Base-by-base conservation (phyloP, 1,140 invertebrate genomes). In the Zaprionus vittiger region DNA sequence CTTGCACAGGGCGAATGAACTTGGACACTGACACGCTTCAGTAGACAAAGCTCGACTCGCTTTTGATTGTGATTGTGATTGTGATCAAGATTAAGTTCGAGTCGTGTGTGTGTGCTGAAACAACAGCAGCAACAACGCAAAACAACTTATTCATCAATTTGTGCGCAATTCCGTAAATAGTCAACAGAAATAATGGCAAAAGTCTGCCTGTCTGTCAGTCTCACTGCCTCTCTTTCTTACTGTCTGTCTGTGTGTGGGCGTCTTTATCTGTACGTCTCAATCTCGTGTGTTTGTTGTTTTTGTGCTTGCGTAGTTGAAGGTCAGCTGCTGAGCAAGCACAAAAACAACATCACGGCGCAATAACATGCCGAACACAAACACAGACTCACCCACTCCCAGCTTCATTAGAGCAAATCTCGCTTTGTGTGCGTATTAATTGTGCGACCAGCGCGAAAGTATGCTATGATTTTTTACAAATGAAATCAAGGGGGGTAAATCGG, bases 141-240 rank as follows among this genome's bases (percentile, higher is more conserved):
- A 77, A 77, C 75, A 77, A 80, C 75, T 80, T 80, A 80, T 80
- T 77, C 78, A 80, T 80, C 78, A 80, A 80, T 80, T 80, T 80
- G 78, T 77, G 69, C 57, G 78, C 66, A 77, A 77, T 80, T 67
- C 75, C 75, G 41, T 77, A 80, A 77, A 73, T 80, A 80, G 75
- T 73, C 78, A 69, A 77, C 60, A 56, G 56, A 77, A 66, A 80
- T 73, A 77, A 80, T 77, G 47, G 65, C 74, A 69, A 75, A 66
- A 47, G 47, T 60, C 24, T 55, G 47, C 34, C 17, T 38, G 20
- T 54, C 20, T 61, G 57, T 52, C 26, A 49, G 54, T 68, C 28
- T 66, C 4, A 3, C 38, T 15, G n/a, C 7, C 41, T 22, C 5
- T 59, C n/a, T 54, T 31, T 22, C 24, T 26, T 9, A 20, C 41